Evolutionary conservation across 2,888 invertebrate species (phyloP).

Genomic region (Epirrhoe alternata): DNA sequence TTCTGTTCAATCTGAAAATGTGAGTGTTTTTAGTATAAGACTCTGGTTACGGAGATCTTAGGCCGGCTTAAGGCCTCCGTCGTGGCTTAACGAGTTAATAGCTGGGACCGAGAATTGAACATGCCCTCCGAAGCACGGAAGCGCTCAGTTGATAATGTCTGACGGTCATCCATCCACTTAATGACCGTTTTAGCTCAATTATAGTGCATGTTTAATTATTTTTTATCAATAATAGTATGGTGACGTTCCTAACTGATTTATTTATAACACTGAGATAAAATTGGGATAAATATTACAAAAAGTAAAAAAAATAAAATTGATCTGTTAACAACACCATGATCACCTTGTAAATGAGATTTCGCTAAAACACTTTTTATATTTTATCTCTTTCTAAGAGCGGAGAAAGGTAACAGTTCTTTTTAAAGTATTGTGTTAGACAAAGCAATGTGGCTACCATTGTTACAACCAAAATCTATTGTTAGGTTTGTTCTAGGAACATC

Average conservation of each 20-base stretch:
- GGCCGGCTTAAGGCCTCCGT: no score
- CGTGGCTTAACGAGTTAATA: no score
- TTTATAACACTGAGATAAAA: no score
- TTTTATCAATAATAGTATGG: no score
- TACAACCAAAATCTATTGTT: constrained; percentile 4
- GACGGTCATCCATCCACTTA: no score
- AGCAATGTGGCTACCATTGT: constrained; percentile 7
- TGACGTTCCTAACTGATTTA: no score
- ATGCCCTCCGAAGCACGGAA: no score
- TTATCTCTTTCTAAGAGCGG: background rate
- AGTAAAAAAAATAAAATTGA: background rate
- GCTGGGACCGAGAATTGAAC: no score
- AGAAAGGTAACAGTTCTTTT: background rate
- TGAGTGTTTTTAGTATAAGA: background rate
- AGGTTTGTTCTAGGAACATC: constrained; percentile 8
- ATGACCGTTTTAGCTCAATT: no score
- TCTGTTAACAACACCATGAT: background rate
- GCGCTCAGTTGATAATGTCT: no score
- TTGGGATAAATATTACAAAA: background rate
- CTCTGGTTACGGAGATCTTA: no score
- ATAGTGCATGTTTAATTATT: no score
- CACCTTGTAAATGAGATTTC: background rate
- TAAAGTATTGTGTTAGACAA: background rate
- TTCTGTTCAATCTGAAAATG: constrained; percentile 72
- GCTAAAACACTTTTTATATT: background rate